phyloP scores from a whole-genome alignment of 2,797 vertebrate genomes.

The Crenichthys baileyi region DNA sequence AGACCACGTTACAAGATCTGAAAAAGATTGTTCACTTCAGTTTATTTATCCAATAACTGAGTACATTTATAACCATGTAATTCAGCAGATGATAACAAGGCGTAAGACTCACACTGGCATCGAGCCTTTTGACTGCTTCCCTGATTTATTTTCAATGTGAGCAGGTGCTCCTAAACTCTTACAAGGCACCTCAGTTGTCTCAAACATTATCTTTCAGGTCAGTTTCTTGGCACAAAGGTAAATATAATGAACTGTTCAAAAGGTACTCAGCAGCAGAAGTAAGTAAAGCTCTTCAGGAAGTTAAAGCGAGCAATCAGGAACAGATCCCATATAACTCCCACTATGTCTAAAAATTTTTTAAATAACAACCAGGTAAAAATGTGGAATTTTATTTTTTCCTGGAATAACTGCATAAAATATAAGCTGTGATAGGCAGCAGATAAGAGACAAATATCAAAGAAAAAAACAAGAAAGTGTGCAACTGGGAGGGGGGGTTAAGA shows the following conservation, averaged over 20 bases:
- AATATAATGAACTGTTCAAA: slow-evolving; percentile 57
- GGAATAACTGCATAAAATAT: slow-evolving; percentile 51
- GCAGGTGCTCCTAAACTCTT: slow-evolving; percentile 43
- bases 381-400: slow-evolving; percentile 16
- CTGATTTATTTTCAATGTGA: slow-evolving; percentile 51
- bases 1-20: slow-evolving; percentile 19
- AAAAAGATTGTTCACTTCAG: slow-evolving; percentile 54
- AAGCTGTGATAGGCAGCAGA: slow-evolving; percentile 12
- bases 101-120: slow-evolving; percentile 29
- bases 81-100: slow-evolving; percentile 55
- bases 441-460: slow-evolving; percentile 22
- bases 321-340: slow-evolving; percentile 32
- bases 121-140: slow-evolving; percentile 60
- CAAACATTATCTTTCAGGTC: slow-evolving; percentile 34
- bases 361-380: slow-evolving; percentile 84
- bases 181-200: slow-evolving; percentile 57
- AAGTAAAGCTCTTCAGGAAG: slow-evolving; percentile 35
- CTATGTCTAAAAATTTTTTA: slow-evolving; percentile 82
- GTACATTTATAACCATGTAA: slow-evolving; percentile 38
- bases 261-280: slow-evolving; percentile 62
- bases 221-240: slow-evolving; percentile 60
- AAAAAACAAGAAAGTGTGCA: slow-evolving; percentile 7
- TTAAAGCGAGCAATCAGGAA: slow-evolving; percentile 41
- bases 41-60: slow-evolving; percentile 63
- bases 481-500: slow-evolving; percentile 5